These are phyloP conservation scores for Triplophysa dalaica DNA, from an alignment of 2,113 vertebrate genomes.

Conservation along the genomic window DNA sequence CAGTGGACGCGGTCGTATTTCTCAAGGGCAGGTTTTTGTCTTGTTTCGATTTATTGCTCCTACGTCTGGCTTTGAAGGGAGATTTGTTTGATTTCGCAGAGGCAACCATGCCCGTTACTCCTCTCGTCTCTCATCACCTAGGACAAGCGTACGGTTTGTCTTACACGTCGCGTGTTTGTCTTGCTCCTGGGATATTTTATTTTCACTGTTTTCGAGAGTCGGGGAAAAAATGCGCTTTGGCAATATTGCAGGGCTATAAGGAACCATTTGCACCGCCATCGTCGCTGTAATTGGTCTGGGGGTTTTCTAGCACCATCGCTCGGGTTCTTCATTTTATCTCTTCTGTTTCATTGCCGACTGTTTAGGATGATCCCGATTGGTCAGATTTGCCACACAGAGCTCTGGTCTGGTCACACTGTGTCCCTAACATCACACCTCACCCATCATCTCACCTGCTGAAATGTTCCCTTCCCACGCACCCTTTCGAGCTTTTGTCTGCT, in stretches of 20 bases:
- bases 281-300: constrained; percentile 56
- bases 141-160: constrained; percentile 44
- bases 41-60: constrained; percentile 47
- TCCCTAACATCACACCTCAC: constrained; percentile 40
- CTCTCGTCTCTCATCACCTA: constrained; percentile 20
- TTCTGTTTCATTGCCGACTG: neutral
- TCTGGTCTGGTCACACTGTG: constrained; percentile 65
- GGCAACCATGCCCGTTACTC: constrained; percentile 17
- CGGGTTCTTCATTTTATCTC: constrained; percentile 38
- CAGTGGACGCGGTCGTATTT: constrained; percentile 36
- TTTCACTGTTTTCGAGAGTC: constrained; percentile 51
- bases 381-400: constrained; percentile 54
- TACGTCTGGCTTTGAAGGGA: constrained; percentile 29
- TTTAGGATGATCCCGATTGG: constrained; percentile 2
- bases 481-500: neutral
- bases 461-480: neutral
- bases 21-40: constrained; percentile 29
- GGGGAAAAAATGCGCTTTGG: constrained; percentile 41
- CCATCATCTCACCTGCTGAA: neutral
- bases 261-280: constrained; percentile 45
- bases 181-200: constrained; percentile 22
- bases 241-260: constrained; percentile 53
- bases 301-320: constrained; percentile 48
- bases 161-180: constrained; percentile 34
- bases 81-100: constrained; percentile 32